phyloP scores from a whole-genome alignment of 2,888 invertebrate genomes.

The Physocephala rufipes region DNA sequence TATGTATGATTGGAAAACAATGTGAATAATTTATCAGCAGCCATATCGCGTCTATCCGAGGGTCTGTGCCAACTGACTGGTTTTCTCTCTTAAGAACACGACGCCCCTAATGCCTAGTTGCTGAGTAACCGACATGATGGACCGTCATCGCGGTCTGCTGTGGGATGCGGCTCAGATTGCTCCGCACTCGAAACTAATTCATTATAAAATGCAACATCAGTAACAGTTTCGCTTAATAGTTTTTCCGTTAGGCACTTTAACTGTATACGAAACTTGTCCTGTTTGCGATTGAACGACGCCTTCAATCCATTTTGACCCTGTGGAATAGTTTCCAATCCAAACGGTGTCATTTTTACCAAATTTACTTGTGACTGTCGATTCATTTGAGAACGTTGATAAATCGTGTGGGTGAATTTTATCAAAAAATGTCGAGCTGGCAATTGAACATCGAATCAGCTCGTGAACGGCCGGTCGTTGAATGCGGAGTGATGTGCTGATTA shows the following conservation, averaged over 20 bases:
- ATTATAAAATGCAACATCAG: no score
- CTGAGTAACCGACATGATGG: no score
- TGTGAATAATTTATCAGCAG: no score
- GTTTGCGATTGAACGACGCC: conserved; percentile 14
- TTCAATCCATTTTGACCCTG: conserved; percentile 27
- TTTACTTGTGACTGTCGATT: conserved; percentile 36
- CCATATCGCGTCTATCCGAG: no score
- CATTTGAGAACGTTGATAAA: conserved; percentile 39
- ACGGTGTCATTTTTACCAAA: conserved; percentile 6
- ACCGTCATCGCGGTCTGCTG: no score
- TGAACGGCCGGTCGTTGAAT: conserved; percentile 35
- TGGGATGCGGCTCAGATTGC: no score
- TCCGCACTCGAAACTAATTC: no score
- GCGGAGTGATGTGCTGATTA: conserved; percentile 28
- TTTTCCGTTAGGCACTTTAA: conserved; percentile 2
- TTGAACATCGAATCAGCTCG: conserved; percentile 36
- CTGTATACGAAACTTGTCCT: conserved; percentile 28
- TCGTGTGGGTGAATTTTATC: conserved; percentile 33
- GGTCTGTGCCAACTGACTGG: no score
- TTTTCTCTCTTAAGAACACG: no score
- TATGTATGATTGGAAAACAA: no score
- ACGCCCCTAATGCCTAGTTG: no score
- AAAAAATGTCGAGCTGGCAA: conserved; percentile 39
- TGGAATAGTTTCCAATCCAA: conserved; percentile 31
- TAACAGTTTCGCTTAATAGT: no score